Base-by-base conservation (phyloP, 2,888 invertebrate species). In the Zygothrica quintamaculata region DNA sequence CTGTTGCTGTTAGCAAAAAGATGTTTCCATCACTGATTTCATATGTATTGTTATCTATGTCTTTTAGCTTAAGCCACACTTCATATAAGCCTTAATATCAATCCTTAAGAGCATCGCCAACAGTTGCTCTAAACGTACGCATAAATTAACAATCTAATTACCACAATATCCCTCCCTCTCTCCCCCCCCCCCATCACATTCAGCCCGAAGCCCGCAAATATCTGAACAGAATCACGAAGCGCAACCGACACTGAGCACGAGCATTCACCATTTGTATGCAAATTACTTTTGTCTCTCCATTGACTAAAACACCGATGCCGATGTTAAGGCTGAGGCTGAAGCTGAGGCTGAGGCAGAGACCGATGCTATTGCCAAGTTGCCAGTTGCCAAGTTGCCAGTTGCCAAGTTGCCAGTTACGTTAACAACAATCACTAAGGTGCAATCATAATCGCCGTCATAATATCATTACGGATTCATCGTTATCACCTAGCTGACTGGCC, bases 181-280 rank as follows among this genome's bases (percentile, higher is more conserved):
- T n/a, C n/a, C n/a, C n/a, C n/a, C n/a, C n/a, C n/a, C n/a, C n/a
- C n/a, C n/a, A n/a, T n/a, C n/a, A n/a, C n/a, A n/a, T n/a, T n/a
- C n/a, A n/a, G n/a, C n/a, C n/a, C 73, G 57, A 55, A 52, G 57
- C 47, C 57, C 46, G 57, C 64, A 53, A 76, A 78, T n/a, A 85
- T 85, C 85, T 82, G 31, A 42, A 8, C 71, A 62, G 58, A 84
- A 84, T 84, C 82, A 80, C 71, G 87, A 84, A 84, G 82, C 82
- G 87, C 82, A 84, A 56, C 84, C 81, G 80, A 72, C 79, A 64
- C 79, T 77, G 78, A 80, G 78, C 78, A 78, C 87, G 82, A 84
- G 82, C 82, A 84, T 84, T 86, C 65, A 84, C 73, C 87, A 82
- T 84, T 84, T 86, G 84, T 86, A 84, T 84, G 82, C 82, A 84